These are phyloP conservation scores for Pyralis farinalis DNA, from an alignment of 2,888 invertebrate genomes.

Conservation along the genomic window DNA sequence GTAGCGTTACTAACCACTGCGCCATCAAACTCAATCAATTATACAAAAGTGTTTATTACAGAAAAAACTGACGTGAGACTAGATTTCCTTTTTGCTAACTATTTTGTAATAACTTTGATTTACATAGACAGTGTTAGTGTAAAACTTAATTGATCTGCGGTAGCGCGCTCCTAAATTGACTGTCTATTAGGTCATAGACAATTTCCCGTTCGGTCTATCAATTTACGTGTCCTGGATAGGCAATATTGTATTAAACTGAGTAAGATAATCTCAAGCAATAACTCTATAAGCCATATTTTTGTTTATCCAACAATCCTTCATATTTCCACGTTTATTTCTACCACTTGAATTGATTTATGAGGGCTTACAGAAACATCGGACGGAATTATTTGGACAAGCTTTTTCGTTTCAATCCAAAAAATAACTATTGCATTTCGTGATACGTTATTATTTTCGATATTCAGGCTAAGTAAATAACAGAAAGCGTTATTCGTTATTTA, in stretches of 20 bases:
- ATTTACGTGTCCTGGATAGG: not conserved
- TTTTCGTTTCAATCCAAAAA: not conserved
- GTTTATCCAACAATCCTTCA: not conserved
- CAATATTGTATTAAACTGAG: not conserved
- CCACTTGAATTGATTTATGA: constrained; percentile 3
- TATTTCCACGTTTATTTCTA: not conserved
- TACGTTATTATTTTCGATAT: not conserved
- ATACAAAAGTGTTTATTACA: no score
- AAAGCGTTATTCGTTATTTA: not conserved
- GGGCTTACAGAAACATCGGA: not conserved
- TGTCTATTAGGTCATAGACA: no score
- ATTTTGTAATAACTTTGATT: no score
- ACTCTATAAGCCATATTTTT: not conserved
- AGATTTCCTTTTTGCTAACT: no score
- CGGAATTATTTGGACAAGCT: not conserved
- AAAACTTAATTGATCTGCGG: no score
- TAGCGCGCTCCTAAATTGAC: no score
- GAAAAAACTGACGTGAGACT: no score
- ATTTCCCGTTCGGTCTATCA: not conserved
- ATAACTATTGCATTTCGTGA: not conserved
- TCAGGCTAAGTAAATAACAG: not conserved
- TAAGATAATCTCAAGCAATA: not conserved
- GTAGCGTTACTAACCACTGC: no score
- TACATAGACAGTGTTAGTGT: no score
- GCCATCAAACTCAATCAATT: no score